Conservation (phyloP, 2,888 invertebrate genomes). For the Coelogynopora nodosa region DNA sequence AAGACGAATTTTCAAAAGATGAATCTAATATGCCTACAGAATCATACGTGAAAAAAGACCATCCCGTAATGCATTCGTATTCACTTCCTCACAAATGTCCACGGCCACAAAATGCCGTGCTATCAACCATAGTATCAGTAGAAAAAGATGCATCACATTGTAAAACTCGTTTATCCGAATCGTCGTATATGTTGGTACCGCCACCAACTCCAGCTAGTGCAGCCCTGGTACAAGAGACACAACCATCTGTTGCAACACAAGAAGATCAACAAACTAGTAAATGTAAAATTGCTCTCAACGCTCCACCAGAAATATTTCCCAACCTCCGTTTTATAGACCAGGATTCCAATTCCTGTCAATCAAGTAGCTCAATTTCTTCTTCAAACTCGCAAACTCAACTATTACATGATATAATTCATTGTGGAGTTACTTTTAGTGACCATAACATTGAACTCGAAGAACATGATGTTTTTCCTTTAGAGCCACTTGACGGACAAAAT, state of each 20-base stretch:
- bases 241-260: neutral
- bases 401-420: neutral
- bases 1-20: neutral
- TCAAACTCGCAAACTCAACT: neutral
- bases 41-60: neutral
- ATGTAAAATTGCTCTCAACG: neutral
- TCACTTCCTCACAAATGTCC: neutral
- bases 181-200: neutral
- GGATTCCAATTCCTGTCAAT: neutral
- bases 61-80: neutral
- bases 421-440: neutral
- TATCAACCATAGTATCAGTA: neutral
- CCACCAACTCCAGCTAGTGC: neutral
- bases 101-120: neutral
- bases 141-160: neutral
- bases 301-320: neutral
- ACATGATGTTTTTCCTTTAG: neutral
- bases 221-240: neutral
- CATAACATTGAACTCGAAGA: neutral
- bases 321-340: slow-evolving; percentile 29
- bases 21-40: neutral
- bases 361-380: neutral
- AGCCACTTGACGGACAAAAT: neutral
- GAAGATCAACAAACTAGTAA: neutral
- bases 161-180: neutral